Evolutionary conservation across 2,888 invertebrate genomes (phyloP), one percentile per base, ranked within the genome.

Genomic region (Rhingia campestris): DNA sequence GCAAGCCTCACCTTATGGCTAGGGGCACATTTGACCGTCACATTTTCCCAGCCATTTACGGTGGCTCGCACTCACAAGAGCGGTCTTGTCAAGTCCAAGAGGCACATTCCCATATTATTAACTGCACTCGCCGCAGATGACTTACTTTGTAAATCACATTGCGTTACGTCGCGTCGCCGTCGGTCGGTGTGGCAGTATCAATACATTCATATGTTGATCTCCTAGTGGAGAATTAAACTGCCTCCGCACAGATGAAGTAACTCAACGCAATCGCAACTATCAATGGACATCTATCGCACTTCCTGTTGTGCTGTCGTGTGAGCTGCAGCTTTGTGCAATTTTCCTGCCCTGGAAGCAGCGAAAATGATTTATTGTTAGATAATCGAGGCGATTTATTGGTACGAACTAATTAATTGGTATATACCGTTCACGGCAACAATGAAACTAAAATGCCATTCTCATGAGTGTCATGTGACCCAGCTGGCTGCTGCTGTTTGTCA

Each of bases 41-140:
- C 39, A 56, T 64, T 58, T 56, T 37, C 10, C 30, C 39, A 37
- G 63, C 67, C 67, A 64, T 69, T 51, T 73, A 84, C 35, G 41
- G 64, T 30, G 35, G 51, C 32, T 1, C 22, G n/a, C 56, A 7
- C 54, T 56, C 35, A 22, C 39, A 1, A 22, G 30, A 59, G 7
- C 43, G 32, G 63, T 74, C 59, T 66, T 69, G 79, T 84, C 80
- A 84, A 84, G 80, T 70, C 74, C 70, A 80, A 74, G 53, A 74
- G 61, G 64, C 70, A 80, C 70, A 80, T 70, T 80, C 70, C 59
- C 80, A 84, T 84, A 84, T 73, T 66, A 64, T 64, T 47, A 22
- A 7, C 61, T 45, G 12, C 49, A 58, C 51, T 67, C 53, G 22
- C 41, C 66, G 81, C 66, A 70, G 72, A 79, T 69, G 72, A 51